Evolutionary conservation across 2,797 vertebrate genomes (phyloP).

Genomic region (Microchirus variegatus): DNA sequence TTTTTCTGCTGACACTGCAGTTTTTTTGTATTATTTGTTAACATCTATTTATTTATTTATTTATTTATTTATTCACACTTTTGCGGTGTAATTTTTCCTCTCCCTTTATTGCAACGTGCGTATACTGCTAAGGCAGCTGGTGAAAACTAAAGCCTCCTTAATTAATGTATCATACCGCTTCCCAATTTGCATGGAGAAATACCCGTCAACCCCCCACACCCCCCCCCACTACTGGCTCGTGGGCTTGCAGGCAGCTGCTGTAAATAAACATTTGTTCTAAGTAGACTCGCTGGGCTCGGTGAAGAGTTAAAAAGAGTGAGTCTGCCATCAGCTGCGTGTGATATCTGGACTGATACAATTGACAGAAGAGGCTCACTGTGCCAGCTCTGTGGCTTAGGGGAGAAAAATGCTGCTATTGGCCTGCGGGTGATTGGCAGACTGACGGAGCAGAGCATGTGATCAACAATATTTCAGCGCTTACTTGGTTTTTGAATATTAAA

Average conservation of each 20-base stretch:
- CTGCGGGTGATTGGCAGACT: constrained; percentile 32
- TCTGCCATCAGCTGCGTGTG: constrained; percentile 37
- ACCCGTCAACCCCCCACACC: neutral
- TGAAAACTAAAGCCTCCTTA: constrained; percentile 28
- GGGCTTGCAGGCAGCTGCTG: constrained; percentile 54
- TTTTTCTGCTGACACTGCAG: constrained; percentile 18
- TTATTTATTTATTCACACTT: neutral
- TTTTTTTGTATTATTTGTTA: constrained; percentile 23
- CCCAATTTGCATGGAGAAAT: constrained; percentile 65
- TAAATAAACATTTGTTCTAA: constrained; percentile 57
- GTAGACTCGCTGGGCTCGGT: constrained; percentile 39
- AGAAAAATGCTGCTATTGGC: constrained; percentile 46
- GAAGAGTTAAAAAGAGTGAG: constrained; percentile 51
- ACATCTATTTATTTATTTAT: constrained; percentile 32
- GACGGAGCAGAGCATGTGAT: constrained; percentile 58
- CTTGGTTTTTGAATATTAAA: constrained; percentile 48
- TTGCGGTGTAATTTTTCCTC: constrained; percentile 19
- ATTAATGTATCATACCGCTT: constrained; percentile 54
- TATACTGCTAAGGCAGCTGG: constrained; percentile 58
- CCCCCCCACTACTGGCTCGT: constrained; percentile 35
- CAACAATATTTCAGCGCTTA: constrained; percentile 56
- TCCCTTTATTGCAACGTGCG: constrained; percentile 47
- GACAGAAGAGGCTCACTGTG: constrained; percentile 51
- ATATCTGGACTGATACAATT: constrained; percentile 47
- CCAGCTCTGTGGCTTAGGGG: constrained; percentile 42